Evolutionary conservation across 2,797 vertebrate genomes (phyloP).

Genomic region (Arnoldichthys spilopterus): DNA sequence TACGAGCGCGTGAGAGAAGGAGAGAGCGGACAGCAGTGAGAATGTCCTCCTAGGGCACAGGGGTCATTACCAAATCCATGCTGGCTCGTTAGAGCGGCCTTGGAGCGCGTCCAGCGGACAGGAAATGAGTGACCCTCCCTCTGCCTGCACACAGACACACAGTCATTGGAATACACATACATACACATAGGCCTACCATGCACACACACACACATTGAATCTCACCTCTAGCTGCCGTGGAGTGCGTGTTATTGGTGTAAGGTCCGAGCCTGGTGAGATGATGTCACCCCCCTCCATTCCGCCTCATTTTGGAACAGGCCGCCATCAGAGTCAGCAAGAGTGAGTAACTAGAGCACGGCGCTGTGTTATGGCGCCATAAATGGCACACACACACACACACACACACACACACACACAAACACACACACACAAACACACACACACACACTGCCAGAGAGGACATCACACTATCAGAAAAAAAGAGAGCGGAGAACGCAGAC

Average conservation of each 20-base stretch:
- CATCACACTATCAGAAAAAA: constrained; percentile 37
- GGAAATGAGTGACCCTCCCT: constrained; percentile 57
- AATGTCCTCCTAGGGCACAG: constrained; percentile 60
- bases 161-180: constrained; percentile 20
- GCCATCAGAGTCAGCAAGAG: neutral
- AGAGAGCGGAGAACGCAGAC: constrained; percentile 19
- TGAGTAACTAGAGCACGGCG: neutral
- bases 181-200: neutral
- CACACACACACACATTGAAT: constrained; percentile 35
- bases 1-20: neutral
- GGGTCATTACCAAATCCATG: constrained; percentile 65
- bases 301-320: neutral
- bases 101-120: constrained; percentile 70
- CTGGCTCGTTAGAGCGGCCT: constrained; percentile 75
- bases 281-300: constrained; percentile 50
- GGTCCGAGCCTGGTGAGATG: constrained; percentile 50
- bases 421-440: too few species aligned
- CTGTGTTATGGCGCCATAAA: constrained; percentile 32
- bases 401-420: too few species aligned
- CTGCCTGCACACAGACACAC: constrained; percentile 40
- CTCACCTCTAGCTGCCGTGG: constrained; percentile 59
- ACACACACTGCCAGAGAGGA: constrained; percentile 5
- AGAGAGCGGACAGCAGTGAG: constrained; percentile 50
- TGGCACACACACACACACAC: neutral
- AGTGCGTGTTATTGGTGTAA: constrained; percentile 47